A percentile compares a stretch with the other conserved stretches of the same genome.
phyloP scores from a whole-genome alignment of 2,113 vertebrate species.

The Rhinoderma darwinii region DNA sequence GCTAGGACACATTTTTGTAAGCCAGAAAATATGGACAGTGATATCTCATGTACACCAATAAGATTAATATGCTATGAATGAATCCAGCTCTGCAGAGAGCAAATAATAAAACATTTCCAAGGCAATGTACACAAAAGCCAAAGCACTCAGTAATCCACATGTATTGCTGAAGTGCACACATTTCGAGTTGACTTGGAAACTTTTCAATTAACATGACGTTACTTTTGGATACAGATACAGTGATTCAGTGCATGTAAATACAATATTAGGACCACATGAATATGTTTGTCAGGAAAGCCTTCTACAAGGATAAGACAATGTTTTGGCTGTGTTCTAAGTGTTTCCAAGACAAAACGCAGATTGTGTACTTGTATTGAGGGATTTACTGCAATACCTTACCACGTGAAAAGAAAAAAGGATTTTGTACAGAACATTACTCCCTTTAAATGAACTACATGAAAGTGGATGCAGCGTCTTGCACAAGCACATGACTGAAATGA shows the following conservation, averaged over 20 bases:
- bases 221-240: conserved; percentile 28
- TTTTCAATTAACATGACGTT: conserved; percentile 35
- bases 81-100: not conserved
- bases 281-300: conserved; percentile 41
- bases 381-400: not conserved
- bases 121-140: conserved; percentile 10
- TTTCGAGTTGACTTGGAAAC: conserved; percentile 19
- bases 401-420: not conserved
- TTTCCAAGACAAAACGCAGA: conserved; percentile 18
- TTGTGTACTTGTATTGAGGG: not conserved
- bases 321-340: conserved; percentile 3
- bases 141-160: not conserved
- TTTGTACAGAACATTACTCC: not conserved
- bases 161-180: conserved; percentile 27
- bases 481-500: not conserved
- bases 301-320: conserved; percentile 20
- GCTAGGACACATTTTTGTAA: not conserved
- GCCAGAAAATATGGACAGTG: not conserved
- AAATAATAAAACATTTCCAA: conserved; percentile 5
- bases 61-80: not conserved
- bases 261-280: conserved; percentile 51
- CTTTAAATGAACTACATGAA: not conserved
- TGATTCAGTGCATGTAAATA: conserved; percentile 14
- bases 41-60: not conserved
- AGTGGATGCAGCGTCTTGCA: not conserved